Percentiles rank a stretch among this genome's conserved stretches.
Conservation (phyloP, 2,797 vertebrate species). For the Brotula barbata region DNA sequence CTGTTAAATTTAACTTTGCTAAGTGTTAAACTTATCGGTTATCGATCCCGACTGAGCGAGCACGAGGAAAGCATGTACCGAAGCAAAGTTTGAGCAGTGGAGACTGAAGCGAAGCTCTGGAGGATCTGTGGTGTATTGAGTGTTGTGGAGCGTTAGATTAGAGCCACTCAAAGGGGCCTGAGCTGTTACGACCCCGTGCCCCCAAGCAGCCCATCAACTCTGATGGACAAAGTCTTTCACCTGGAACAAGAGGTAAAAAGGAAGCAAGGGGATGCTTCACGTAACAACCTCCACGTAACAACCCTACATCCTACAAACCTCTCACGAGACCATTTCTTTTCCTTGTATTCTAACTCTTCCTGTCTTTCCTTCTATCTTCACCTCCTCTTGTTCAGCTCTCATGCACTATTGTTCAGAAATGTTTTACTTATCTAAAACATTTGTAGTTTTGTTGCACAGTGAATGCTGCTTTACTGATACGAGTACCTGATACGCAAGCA, state of each 20-base stretch:
- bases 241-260: slow-evolving; percentile 25
- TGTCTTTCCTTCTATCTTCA: too few species aligned
- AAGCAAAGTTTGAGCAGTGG: slow-evolving; percentile 18
- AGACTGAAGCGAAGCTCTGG: slow-evolving; percentile 32
- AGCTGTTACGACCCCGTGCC: too few species aligned
- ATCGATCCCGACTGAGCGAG: slow-evolving; percentile 40
- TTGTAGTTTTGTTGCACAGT: too few species aligned
- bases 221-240: slow-evolving; percentile 48
- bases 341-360: too few species aligned
- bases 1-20: slow-evolving; percentile 20
- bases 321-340: too few species aligned
- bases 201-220: slow-evolving; percentile 14
- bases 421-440: too few species aligned
- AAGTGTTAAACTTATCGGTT: slow-evolving; percentile 41
- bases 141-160: slow-evolving; percentile 68
- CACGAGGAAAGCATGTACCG: slow-evolving; percentile 41
- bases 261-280: background rate
- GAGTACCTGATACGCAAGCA: too few species aligned
- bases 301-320: slow-evolving; percentile 9
- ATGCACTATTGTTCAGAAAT: too few species aligned
- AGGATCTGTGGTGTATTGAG: slow-evolving; percentile 47
- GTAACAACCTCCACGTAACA: too few species aligned
- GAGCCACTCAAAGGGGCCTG: slow-evolving; percentile 24
- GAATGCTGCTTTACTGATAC: too few species aligned
- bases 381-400: too few species aligned